These are phyloP conservation scores for Phoenicopterus ruber DNA, from an alignment of 2,113 vertebrate species.

Conservation along the genomic window DNA sequence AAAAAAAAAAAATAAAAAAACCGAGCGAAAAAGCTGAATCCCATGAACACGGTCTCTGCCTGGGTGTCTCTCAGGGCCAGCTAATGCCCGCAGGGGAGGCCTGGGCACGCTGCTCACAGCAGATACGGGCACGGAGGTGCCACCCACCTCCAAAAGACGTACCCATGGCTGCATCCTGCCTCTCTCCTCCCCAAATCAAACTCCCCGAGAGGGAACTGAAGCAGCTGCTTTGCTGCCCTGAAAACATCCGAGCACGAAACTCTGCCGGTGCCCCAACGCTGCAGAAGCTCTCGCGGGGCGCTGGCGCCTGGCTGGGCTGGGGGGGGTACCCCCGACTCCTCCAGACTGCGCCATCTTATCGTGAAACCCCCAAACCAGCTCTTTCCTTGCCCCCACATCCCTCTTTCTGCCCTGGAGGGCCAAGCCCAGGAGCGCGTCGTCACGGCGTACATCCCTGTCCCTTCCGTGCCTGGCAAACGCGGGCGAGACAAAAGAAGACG, in stretches of 20 bases:
- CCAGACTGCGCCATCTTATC: too few species aligned
- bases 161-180: background rate
- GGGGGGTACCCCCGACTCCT: background rate
- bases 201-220: background rate
- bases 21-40: background rate
- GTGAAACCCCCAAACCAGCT: background rate
- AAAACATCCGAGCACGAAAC: accelerated
- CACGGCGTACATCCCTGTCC: accelerated
- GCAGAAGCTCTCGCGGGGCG: background rate
- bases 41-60: background rate
- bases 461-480: accelerated
- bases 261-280: accelerated
- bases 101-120: background rate
- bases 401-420: background rate
- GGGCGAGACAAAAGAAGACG: background rate
- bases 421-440: background rate
- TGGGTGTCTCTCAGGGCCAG: background rate
- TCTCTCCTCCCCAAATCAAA: background rate
- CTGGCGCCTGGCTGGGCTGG: accelerated
- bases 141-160: background rate
- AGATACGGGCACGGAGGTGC: background rate
- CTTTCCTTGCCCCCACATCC: background rate
- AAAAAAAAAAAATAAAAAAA: background rate
- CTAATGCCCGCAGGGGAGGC: background rate
- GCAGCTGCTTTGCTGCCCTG: background rate